Conservation (phyloP, 2,888 invertebrate species). For the Parthenolecanium corni region DNA sequence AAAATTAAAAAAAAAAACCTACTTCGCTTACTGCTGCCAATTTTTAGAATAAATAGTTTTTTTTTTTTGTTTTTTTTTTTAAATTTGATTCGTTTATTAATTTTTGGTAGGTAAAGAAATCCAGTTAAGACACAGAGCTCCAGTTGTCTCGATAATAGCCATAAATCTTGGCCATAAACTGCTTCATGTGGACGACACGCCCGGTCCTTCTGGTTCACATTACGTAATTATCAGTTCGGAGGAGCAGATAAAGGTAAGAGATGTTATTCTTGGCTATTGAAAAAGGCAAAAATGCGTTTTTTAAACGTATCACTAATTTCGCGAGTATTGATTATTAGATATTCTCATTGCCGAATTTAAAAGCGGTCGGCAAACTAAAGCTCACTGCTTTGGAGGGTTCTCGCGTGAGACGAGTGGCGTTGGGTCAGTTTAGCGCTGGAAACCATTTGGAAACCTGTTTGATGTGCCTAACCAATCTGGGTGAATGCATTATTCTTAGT, state of each 20-base stretch:
- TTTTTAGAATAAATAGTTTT: too few species aligned
- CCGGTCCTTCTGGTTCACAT: conserved; percentile 62
- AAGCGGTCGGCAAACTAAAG: conserved; percentile 91
- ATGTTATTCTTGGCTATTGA: too few species aligned
- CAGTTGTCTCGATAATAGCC: conserved; percentile 84
- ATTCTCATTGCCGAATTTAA: conserved; percentile 85
- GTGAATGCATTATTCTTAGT: conserved; percentile 75
- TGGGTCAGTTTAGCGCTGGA: conserved; percentile 64
- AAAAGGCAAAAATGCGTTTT: too few species aligned
- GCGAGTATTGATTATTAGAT: conserved; percentile 44
- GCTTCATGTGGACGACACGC: conserved; percentile 40
- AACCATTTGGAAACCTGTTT: conserved; percentile 76
- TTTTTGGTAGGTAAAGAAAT: conserved; percentile 63
- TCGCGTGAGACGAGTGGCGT: conserved; percentile 74
- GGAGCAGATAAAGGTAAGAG: conserved; percentile 80
- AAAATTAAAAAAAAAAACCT: too few species aligned
- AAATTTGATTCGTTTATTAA: too few species aligned
- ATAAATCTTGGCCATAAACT: conserved; percentile 69
- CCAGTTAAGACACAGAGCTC: conserved; percentile 90
- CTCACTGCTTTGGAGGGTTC: conserved; percentile 91
- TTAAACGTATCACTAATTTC: not conserved
- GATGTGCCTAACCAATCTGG: conserved; percentile 83
- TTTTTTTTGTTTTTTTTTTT: not conserved
- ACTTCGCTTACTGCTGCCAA: too few species aligned
- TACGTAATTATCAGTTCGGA: conserved; percentile 92